Evolutionary conservation across 2,797 vertebrate genomes (phyloP), one percentile per base, ranked within the genome.

Genomic region (Lagodon rhomboides): DNA sequence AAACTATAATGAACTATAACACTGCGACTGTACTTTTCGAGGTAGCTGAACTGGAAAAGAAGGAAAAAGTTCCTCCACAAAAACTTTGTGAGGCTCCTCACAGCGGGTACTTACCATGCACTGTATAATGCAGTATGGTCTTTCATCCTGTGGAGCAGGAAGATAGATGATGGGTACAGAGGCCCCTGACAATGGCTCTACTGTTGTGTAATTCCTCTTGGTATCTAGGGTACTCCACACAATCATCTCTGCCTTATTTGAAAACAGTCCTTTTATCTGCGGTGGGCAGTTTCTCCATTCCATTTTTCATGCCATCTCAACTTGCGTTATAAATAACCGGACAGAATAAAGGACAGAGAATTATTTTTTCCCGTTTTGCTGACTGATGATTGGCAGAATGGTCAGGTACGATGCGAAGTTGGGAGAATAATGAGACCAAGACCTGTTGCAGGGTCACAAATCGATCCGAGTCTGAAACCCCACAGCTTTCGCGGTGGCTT

Each of bases 131-230:
- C 51, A 86, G 87, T 74, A 73, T 27, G 22, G 74, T 72, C 54
- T 89, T 62, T 85, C 73, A 76, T 80, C 69, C 64, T 41, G 68
- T 59, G 79, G 71, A 79, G 75, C 77, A 73, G 67, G 34, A 75
- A 85, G 87, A 89, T 73, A 58, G 79, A 87, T 86, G 89, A 84
- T 58, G 54, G 76, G 15, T 79, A 79, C 76, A 78, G 75, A 80
- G 63, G 67, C 72, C 81, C 74, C 49, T 76, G 82, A 87, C 73
- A 76, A 76, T 61, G 58, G 79, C 77, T 75, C 18, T 2, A 67
- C 78, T 87, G 56, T 56, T 85, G 55, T 70, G 60, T 53, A 70
- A 85, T 79, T 87, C 75, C 78, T 89, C 79, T 65, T 59, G 75
- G 70, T 76, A 86, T 68, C 74, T 65, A 43, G 68, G 53, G 75